phyloP scores from a whole-genome alignment of 2,797 vertebrate genomes.

The Siniperca scherzeri region DNA sequence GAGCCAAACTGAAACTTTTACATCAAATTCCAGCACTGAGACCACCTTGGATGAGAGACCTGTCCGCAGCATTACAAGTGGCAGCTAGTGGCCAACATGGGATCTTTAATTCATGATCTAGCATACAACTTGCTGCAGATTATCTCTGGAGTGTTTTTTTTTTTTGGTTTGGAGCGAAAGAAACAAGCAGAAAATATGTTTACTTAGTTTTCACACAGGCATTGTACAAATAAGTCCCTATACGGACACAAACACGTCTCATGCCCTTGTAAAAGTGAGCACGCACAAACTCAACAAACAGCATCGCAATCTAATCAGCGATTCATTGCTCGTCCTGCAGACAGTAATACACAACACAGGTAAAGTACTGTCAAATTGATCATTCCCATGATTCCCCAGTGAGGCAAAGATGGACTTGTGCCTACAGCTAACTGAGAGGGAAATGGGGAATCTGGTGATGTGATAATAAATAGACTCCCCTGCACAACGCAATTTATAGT shows the following conservation, averaged over 20 bases:
- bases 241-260: constrained; percentile 43
- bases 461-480: constrained; percentile 72
- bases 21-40: constrained; percentile 35
- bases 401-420: constrained; percentile 60
- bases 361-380: constrained; percentile 72
- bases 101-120: constrained; percentile 51
- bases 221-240: constrained; percentile 49
- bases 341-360: constrained; percentile 57
- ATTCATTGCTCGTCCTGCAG: constrained; percentile 65
- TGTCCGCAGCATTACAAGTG: constrained; percentile 48
- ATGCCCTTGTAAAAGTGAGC: constrained; percentile 55
- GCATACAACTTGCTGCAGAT: constrained; percentile 23
- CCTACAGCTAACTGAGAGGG: constrained; percentile 59
- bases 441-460: constrained; percentile 58
- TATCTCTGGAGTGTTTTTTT: constrained; percentile 17
- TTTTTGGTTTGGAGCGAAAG: constrained; percentile 24
- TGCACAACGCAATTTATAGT: constrained; percentile 59
- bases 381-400: constrained; percentile 68
- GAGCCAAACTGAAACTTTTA: constrained; percentile 39
- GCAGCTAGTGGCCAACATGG: constrained; percentile 50
- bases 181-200: constrained; percentile 42
- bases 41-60: constrained; percentile 32
- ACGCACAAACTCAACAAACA: constrained; percentile 39
- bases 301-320: constrained; percentile 64
- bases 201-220: constrained; percentile 29